Evolutionary conservation across 2,797 vertebrate species (phyloP).

Genomic region (Furcifer pardalis): DNA sequence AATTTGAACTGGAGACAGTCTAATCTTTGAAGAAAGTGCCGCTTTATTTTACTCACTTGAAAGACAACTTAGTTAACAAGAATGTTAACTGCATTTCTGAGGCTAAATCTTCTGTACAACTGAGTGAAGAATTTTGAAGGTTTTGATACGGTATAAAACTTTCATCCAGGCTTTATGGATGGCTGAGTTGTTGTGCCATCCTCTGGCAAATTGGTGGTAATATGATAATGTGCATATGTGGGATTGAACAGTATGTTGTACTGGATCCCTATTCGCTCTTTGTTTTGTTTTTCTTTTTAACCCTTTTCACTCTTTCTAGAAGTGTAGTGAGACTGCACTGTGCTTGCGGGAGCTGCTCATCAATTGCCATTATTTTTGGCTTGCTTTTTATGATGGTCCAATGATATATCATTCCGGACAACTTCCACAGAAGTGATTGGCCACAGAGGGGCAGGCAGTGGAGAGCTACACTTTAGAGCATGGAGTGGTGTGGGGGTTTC

Average conservation of each 20-base stretch:
- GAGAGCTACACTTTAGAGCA: neutral
- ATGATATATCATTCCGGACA: neutral
- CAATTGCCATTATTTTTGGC: neutral
- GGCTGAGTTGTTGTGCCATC: neutral
- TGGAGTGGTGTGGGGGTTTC: too few species aligned
- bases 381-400: neutral
- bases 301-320: neutral
- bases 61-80: neutral
- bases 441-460: neutral
- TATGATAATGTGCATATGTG: neutral
- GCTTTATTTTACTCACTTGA: neutral
- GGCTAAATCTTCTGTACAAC: neutral
- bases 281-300: neutral
- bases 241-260: neutral
- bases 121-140: neutral
- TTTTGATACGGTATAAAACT: neutral
- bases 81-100: neutral
- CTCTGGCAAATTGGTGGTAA: neutral
- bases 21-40: neutral
- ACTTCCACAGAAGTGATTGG: neutral
- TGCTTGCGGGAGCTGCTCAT: neutral
- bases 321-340: neutral
- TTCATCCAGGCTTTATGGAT: neutral
- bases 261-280: neutral
- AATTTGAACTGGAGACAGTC: neutral